Evolutionary conservation across 2,888 invertebrate genomes (phyloP).

Genomic region (Philereme transversata): DNA sequence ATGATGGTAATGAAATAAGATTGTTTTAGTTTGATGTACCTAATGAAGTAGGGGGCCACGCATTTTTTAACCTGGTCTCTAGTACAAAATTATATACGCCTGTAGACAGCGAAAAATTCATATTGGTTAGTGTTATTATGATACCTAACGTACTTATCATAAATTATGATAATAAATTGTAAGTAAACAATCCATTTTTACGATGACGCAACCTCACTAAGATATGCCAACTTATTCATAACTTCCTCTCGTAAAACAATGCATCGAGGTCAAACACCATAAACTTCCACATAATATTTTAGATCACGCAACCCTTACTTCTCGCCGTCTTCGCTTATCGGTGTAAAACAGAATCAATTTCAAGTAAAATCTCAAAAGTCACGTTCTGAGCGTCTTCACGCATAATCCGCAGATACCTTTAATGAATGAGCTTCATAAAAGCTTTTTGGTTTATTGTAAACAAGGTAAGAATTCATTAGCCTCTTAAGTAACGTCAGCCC

Average conservation of each 20-base stretch:
- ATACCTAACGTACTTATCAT: too few species aligned
- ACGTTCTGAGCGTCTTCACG: constrained; percentile 66
- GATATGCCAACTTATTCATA: constrained; percentile 26
- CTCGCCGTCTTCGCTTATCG: constrained; percentile 44
- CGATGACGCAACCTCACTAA: constrained; percentile 19
- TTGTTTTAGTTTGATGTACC: too few species aligned
- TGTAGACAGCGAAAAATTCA: too few species aligned
- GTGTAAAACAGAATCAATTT: constrained; percentile 55
- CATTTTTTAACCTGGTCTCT: too few species aligned
- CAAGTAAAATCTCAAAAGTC: constrained; percentile 61
- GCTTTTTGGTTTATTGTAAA: constrained; percentile 76
- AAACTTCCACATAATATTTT: constrained; percentile 45
- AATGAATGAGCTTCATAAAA: constrained; percentile 71
- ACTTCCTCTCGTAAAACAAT: constrained; percentile 39
- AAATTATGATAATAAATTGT: too few species aligned
- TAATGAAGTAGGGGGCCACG: too few species aligned
- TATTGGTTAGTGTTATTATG: too few species aligned
- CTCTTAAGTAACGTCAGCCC: constrained; percentile 52
- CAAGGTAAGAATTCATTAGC: constrained; percentile 76
- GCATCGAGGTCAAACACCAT: constrained; percentile 43
- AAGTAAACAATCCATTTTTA: constrained; percentile 19
- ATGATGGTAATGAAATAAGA: too few species aligned
- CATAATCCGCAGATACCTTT: constrained; percentile 67
- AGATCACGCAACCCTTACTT: constrained; percentile 51
- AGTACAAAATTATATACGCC: too few species aligned